Evolutionary conservation across 2,113 vertebrate genomes (phyloP).

Genomic region (Bambusicola thoracicus): DNA sequence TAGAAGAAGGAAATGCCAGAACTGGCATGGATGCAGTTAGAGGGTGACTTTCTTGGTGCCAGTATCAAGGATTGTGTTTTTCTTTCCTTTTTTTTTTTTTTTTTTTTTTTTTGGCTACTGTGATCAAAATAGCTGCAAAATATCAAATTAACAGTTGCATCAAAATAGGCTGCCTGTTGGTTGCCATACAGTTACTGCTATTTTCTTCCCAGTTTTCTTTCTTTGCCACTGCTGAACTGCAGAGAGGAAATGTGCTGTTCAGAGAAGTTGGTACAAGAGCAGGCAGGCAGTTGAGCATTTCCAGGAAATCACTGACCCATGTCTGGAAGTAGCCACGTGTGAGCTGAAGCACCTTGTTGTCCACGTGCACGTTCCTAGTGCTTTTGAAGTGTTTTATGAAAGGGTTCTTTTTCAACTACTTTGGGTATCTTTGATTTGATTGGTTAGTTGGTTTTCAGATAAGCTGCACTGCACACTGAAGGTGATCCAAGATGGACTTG

Average conservation of each 20-base stretch:
- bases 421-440: neutral
- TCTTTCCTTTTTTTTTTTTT: neutral
- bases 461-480: neutral
- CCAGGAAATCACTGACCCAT: neutral
- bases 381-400: neutral
- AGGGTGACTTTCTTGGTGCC: neutral
- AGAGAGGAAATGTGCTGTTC: neutral
- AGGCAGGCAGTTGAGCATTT: neutral
- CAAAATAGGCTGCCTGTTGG: neutral
- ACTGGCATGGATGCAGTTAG: neutral
- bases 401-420: neutral
- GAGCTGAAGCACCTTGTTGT: neutral
- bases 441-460: neutral
- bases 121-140: neutral
- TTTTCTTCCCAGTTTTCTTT: neutral
- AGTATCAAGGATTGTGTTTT: neutral
- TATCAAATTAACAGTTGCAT: neutral
- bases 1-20: neutral
- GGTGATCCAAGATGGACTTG: neutral
- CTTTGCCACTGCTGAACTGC: neutral
- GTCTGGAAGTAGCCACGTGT: neutral
- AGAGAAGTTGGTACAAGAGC: neutral
- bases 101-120: neutral
- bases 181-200: neutral
- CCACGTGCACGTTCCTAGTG: neutral